Percentiles rank a stretch among this genome's conserved stretches.
Conservation (phyloP, 2,888 invertebrate genomes). For the Scotopteryx bipunctaria region DNA sequence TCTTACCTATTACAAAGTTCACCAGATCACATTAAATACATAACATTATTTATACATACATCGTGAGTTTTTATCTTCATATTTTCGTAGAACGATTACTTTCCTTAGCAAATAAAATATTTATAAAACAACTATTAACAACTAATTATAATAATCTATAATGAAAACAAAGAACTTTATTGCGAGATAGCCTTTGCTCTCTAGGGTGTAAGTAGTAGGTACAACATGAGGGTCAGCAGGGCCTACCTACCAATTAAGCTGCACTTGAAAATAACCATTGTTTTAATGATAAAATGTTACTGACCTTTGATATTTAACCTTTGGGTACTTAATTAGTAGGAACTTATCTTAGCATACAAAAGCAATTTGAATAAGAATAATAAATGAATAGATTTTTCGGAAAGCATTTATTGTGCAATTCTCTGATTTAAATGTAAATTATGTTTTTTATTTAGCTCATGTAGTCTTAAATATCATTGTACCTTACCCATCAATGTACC, state of each 20-base stretch:
- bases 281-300: neutral
- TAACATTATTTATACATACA: neutral
- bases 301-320: neutral
- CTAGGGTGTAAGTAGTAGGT: conserved; percentile 5
- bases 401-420: too few species aligned
- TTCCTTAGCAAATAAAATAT: too few species aligned
- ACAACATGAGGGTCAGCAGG: too few species aligned
- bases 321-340: neutral
- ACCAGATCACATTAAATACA: conserved; percentile 36
- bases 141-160: conserved; percentile 31
- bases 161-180: conserved; percentile 27
- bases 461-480: too few species aligned
- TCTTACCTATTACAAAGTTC: conserved; percentile 6
- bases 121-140: conserved; percentile 23
- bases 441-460: too few species aligned
- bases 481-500: too few species aligned
- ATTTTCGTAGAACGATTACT: neutral
- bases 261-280: conserved; percentile 1
- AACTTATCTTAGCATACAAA: neutral
- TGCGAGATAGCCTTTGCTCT: conserved; percentile 23
- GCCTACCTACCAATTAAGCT: conserved; percentile 9
- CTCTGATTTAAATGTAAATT: too few species aligned
- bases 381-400: too few species aligned
- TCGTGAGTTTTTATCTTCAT: conserved; percentile 18
- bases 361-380: too few species aligned